Evolutionary conservation across 2,888 invertebrate genomes (phyloP), one percentile per base, ranked within the genome.

Genomic region (Tetrapedia diversipes): DNA sequence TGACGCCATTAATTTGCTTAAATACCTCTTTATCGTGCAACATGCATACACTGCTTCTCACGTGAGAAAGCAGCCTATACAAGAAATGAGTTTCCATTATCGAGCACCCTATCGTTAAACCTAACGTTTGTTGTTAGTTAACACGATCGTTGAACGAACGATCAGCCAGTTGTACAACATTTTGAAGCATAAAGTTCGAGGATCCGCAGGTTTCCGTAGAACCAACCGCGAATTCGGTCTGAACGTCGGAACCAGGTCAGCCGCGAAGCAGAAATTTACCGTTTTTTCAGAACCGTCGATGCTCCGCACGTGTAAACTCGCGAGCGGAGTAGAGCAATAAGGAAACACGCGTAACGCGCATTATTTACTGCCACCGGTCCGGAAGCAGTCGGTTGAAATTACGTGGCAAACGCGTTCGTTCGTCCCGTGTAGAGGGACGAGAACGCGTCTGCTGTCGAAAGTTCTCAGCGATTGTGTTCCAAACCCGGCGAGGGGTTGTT

Each of bases 351-450:
- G 68, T 60, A 68, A 59, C 75, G 43, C 56, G 75, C 56, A 63
- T 75, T 82, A 79, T 82, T 81, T 69, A 77, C 74, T 57, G 72
- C 65, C 61, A 54, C 72, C 43, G 63, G 71, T 60, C 63, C 67
- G 82, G 79, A 82, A 82, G 82, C 82, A 69, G 71, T 77, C 72
- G 69, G 71, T 19, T 34, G 59, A 57, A 66, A 60, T 74, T 77
- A 79, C 41, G 79, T 74, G 66, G 51, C 81, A 56, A n/a, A 51
- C 54, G 34, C 61, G 51, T 57, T 66, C 51, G 49, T 32, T n/a
- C n/a, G n/a, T n/a, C n/a, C n/a, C n/a, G n/a, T n/a, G n/a, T n/a
- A n/a, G n/a, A n/a, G n/a, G 6, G 4, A n/a, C 37, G 34, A n/a
- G 16, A 49, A n/a, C n/a, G n/a, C 60, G 29, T 57, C 53, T n/a